Conservation (phyloP, 2,797 vertebrate genomes). For the Rhodeus uyekii region DNA sequence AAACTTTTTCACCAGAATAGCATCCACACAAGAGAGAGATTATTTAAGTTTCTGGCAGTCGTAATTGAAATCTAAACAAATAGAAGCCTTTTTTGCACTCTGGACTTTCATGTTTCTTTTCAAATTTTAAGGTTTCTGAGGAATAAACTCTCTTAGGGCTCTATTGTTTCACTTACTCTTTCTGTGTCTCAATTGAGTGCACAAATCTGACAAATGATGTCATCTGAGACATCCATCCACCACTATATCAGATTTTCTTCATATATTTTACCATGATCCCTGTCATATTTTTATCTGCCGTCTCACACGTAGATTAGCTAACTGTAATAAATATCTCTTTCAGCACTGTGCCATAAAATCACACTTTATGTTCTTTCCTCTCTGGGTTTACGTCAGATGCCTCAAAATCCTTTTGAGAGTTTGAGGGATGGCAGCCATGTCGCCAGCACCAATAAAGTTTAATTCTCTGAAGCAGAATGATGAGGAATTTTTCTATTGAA, state of each 20-base stretch:
- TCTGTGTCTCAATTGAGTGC: slow-evolving; percentile 30
- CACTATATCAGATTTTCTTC: slow-evolving; percentile 36
- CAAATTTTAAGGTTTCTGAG: slow-evolving; percentile 13
- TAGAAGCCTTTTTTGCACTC: slow-evolving; percentile 13
- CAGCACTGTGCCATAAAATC: slow-evolving; percentile 52
- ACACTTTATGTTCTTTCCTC: slow-evolving; percentile 62
- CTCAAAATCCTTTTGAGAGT: slow-evolving; percentile 62
- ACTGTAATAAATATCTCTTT: slow-evolving; percentile 52
- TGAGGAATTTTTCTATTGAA: slow-evolving; percentile 17
- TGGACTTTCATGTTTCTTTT: background rate
- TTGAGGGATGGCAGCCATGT: slow-evolving; percentile 42
- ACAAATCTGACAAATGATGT: slow-evolving; percentile 1
- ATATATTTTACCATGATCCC: background rate
- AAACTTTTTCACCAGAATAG: slow-evolving; percentile 56
- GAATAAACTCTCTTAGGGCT: slow-evolving; percentile 31
- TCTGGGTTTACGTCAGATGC: slow-evolving; percentile 60
- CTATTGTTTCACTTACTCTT: slow-evolving; percentile 36
- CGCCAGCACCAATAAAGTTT: slow-evolving; percentile 64
- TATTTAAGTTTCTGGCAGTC: slow-evolving; percentile 46
- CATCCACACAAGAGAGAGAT: slow-evolving; percentile 54
- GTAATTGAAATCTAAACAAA: slow-evolving; percentile 38
- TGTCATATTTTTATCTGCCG: slow-evolving; percentile 62
- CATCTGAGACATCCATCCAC: background rate
- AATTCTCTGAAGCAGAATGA: slow-evolving; percentile 56
- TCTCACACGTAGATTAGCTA: slow-evolving; percentile 55